These are phyloP conservation scores for Paramisgurnus dabryanus DNA, from an alignment of 2,113 vertebrate genomes.

Conservation along the genomic window DNA sequence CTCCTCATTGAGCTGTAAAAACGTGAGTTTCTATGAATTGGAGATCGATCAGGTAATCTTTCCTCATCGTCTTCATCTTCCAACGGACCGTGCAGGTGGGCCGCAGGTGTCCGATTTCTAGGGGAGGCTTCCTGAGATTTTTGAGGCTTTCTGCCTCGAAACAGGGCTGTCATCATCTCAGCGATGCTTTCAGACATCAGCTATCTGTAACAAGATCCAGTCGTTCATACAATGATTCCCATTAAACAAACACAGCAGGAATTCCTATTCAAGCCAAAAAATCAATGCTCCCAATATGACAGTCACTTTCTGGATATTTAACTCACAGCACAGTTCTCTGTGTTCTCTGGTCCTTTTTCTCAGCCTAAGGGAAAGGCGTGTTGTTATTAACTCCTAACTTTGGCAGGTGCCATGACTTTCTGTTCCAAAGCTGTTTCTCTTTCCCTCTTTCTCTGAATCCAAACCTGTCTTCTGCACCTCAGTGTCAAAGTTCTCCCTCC, in stretches of 20 bases:
- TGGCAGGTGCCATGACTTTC: background rate
- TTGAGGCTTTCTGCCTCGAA: slow-evolving; percentile 67
- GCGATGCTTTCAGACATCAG: slow-evolving; percentile 16
- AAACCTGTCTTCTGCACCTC: slow-evolving; percentile 33
- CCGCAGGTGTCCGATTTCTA: slow-evolving; percentile 30
- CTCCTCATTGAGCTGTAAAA: slow-evolving; percentile 77
- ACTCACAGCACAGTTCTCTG: background rate
- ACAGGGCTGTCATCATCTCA: slow-evolving; percentile 69
- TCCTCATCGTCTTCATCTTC: slow-evolving; percentile 66
- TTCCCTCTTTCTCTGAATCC: slow-evolving; percentile 34
- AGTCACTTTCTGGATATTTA: slow-evolving; percentile 13
- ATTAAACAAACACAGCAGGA: slow-evolving; percentile 27
- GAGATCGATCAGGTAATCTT: slow-evolving; percentile 50
- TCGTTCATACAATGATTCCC: slow-evolving; percentile 8
- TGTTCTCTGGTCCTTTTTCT: slow-evolving; percentile 22
- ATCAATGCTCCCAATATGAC: background rate
- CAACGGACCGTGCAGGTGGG: slow-evolving; percentile 11
- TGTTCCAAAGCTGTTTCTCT: background rate
- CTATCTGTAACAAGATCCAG: slow-evolving; percentile 6
- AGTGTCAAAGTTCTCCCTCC: slow-evolving; percentile 5
- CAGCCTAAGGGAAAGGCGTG: background rate
- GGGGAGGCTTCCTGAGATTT: slow-evolving; percentile 52
- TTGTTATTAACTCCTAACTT: slow-evolving; percentile 38
- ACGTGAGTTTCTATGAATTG: slow-evolving; percentile 71
- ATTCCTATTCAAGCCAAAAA: slow-evolving; percentile 41